These are phyloP conservation scores for Oscheius sp. DNA, from an alignment of 2,888 invertebrate genomes.

Conservation along the genomic window DNA sequence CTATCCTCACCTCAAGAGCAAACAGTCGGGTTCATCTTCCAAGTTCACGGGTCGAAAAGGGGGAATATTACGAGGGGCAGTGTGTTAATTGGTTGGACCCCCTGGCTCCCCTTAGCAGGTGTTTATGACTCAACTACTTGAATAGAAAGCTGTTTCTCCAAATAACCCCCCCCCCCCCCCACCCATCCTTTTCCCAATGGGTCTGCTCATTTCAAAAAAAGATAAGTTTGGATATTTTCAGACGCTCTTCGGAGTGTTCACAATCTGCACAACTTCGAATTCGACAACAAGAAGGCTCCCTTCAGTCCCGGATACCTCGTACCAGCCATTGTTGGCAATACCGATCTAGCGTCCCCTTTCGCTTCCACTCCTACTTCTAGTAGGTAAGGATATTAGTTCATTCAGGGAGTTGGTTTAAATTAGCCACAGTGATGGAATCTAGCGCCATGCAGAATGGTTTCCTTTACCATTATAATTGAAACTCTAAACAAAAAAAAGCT, in stretches of 20 bases:
- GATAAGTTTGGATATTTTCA: not conserved
- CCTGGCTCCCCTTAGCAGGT: not conserved
- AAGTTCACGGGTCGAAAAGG: not conserved
- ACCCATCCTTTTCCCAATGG: too few species aligned
- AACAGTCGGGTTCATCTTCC: not conserved
- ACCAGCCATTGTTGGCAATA: not conserved
- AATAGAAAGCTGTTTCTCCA: not conserved
- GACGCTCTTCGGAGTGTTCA: conserved; percentile 29
- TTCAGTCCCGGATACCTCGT: conserved; percentile 15
- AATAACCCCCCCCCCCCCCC: too few species aligned
- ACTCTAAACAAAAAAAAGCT: too few species aligned
- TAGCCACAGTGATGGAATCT: too few species aligned
- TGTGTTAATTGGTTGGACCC: too few species aligned
- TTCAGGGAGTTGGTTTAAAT: too few species aligned
- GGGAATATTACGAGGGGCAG: too few species aligned
- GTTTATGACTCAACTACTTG: conserved; percentile 2
- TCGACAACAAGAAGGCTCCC: conserved; percentile 22
- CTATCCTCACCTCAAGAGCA: not conserved
- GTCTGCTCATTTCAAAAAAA: not conserved
- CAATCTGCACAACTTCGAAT: conserved; percentile 29
- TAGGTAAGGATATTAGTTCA: too few species aligned
- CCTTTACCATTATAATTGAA: too few species aligned
- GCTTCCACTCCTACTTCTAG: conserved; percentile 18
- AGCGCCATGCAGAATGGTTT: too few species aligned
- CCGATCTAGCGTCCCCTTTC: conserved; percentile 11